These are phyloP conservation scores for Otolemur garnettii DNA, from an alignment of 2,113 vertebrate genomes.

Conservation along the genomic window DNA sequence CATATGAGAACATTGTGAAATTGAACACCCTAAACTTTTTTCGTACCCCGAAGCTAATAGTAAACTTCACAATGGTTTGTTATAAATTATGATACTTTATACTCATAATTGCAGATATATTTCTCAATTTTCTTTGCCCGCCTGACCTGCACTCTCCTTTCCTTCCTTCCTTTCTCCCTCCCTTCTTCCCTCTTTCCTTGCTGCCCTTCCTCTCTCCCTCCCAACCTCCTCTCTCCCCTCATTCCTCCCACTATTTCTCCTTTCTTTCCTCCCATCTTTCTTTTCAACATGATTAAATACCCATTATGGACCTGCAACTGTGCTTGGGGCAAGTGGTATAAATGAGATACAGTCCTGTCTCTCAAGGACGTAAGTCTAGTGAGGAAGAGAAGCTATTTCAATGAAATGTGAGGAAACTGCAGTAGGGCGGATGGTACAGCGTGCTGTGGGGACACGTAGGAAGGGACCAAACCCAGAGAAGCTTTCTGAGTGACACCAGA, in stretches of 20 bases:
- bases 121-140: background rate
- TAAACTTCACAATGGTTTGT: background rate
- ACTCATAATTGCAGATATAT: background rate
- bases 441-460: background rate
- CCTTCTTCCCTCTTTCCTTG: rapidly evolving
- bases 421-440: too few relatives aligned
- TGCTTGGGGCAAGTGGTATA: background rate
- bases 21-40: background rate
- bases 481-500: background rate
- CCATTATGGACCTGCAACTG: too few relatives aligned
- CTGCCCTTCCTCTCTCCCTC: background rate
- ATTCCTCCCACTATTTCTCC: background rate
- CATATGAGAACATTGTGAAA: conserved; percentile 37
- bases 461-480: background rate
- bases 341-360: background rate
- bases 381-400: background rate
- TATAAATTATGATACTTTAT: background rate
- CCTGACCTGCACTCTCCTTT: background rate
- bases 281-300: background rate
- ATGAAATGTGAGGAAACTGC: background rate
- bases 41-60: conserved; percentile 10
- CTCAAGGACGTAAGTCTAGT: background rate
- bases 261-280: background rate
- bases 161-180: background rate
- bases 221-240: too few relatives aligned